Evolutionary conservation across 2,113 vertebrate genomes (phyloP).

Genomic region (Drymodes brunneopygia): DNA sequence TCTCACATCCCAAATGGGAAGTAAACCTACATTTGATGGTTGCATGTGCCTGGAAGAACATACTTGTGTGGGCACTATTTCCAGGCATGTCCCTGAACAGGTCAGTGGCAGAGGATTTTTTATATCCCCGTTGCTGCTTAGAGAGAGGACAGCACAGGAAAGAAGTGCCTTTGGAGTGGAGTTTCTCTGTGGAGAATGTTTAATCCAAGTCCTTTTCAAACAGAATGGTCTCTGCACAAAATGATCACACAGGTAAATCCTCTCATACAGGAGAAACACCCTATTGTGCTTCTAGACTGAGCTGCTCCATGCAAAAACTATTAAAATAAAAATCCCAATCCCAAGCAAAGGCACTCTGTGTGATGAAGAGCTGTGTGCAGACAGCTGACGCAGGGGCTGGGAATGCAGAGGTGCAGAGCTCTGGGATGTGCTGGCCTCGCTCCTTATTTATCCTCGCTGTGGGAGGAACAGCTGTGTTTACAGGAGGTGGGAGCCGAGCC

Average conservation of each 20-base stretch:
- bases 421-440: neutral
- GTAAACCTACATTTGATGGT: neutral
- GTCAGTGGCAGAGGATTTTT: neutral
- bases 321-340: too few species aligned
- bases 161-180: neutral
- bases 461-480: constrained; percentile 39
- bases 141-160: neutral
- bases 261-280: neutral
- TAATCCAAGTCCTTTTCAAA: neutral
- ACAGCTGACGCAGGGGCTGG: neutral
- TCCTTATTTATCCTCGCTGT: constrained; percentile 10
- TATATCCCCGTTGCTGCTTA: accelerated
- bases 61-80: neutral
- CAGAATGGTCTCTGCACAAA: neutral
- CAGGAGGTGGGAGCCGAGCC: constrained; percentile 20
- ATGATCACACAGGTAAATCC: neutral
- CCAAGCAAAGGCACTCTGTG: accelerated
- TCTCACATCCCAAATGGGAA: neutral
- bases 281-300: accelerated
- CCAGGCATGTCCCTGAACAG: neutral
- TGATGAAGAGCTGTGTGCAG: neutral
- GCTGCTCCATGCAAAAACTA: neutral
- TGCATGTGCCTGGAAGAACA: neutral
- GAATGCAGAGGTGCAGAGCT: neutral
- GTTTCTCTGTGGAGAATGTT: neutral